These are phyloP conservation scores for Heterodera filipjevi DNA, from an alignment of 2,888 invertebrate genomes.

Conservation along the genomic window DNA sequence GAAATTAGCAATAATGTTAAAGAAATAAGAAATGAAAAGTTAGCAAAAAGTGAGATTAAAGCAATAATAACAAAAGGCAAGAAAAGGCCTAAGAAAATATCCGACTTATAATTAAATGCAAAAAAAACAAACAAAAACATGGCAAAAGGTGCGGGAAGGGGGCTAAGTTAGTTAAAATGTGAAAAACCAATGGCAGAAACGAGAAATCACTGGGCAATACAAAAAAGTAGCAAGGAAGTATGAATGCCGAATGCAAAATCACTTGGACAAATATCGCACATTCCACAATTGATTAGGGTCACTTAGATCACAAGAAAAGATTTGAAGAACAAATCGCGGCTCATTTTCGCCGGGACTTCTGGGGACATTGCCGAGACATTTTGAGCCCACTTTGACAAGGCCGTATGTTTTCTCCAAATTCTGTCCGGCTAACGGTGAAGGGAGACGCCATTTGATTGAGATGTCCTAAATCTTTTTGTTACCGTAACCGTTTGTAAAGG, in stretches of 20 bases:
- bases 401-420: not conserved
- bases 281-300: not conserved
- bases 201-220: not conserved
- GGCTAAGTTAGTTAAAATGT: not conserved
- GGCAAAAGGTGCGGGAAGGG: too few relatives aligned
- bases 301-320: not conserved
- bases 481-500: not conserved
- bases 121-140: not conserved
- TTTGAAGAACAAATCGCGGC: not conserved
- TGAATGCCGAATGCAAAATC: not conserved
- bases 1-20: too few relatives aligned
- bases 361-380: not conserved
- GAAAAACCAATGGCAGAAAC: not conserved
- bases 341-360: not conserved
- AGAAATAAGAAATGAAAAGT: not conserved
- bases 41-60: not conserved
- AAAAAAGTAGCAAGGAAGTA: not conserved
- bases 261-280: not conserved
- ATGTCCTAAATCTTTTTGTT: not conserved
- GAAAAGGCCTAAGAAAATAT: not conserved
- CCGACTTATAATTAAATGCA: not conserved
- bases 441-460: not conserved
- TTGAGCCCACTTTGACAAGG: not conserved
- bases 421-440: not conserved
- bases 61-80: conserved; percentile 3